Evolutionary conservation across 1,140 invertebrate species (phyloP).

Genomic region (Prorops nasuta): DNA sequence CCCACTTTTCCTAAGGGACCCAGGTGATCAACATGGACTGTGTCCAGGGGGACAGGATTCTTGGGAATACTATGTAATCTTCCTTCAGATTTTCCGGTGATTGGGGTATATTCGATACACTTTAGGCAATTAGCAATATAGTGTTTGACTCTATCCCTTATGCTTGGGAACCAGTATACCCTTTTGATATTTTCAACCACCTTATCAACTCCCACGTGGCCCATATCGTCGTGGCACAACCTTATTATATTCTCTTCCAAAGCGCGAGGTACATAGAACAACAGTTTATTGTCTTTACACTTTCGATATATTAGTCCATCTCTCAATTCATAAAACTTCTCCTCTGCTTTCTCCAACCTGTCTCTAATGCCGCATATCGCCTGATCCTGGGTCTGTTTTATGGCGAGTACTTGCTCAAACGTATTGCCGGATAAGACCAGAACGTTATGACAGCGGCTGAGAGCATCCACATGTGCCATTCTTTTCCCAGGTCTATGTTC

Average conservation of each 20-base stretch:
- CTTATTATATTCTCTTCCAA: neutral
- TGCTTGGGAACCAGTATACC: neutral
- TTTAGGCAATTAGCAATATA: neutral
- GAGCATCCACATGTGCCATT: slow-evolving; percentile 28
- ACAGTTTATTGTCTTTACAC: slow-evolving; percentile 4
- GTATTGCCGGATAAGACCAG: too few relatives aligned
- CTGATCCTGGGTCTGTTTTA: slow-evolving; percentile 4
- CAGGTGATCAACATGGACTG: too few relatives aligned
- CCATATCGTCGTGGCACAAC: neutral
- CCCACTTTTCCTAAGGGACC: too few relatives aligned
- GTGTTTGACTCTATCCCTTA: neutral
- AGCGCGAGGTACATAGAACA: slow-evolving; percentile 21
- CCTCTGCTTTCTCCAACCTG: slow-evolving; percentile 6
- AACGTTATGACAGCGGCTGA: slow-evolving; percentile 5
- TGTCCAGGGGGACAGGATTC: too few relatives aligned
- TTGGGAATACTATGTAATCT: neutral
- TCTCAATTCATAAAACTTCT: slow-evolving; percentile 18
- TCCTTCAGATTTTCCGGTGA: neutral
- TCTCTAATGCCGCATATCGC: slow-evolving; percentile 8
- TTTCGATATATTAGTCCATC: slow-evolving; percentile 19
- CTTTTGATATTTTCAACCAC: neutral
- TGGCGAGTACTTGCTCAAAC: neutral
- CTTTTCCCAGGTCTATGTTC: too few relatives aligned
- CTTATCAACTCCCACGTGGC: neutral
- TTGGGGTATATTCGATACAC: too few relatives aligned